Evolutionary conservation across 1,140 invertebrate species (phyloP).

Genomic region (Bombus waltoni): DNA sequence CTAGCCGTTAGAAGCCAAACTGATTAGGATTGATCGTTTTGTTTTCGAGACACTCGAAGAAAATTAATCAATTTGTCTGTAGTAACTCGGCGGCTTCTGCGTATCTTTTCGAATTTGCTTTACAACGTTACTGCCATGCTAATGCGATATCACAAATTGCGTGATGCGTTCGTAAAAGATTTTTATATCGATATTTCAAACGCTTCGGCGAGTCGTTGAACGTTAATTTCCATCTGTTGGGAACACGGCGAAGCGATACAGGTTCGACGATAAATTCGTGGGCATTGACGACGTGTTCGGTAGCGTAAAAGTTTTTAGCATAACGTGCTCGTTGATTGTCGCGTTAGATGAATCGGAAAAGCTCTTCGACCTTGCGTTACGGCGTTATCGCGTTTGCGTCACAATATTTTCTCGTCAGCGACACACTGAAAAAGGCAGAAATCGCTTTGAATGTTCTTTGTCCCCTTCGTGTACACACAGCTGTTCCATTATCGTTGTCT

Average conservation of each 20-base stretch:
- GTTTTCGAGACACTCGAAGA: no score
- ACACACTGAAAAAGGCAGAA: slow-evolving; percentile 42
- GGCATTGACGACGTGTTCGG: background rate
- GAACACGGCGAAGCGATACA: background rate
- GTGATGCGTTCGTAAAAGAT: background rate
- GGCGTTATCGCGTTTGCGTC: slow-evolving; percentile 64
- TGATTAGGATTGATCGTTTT: no score
- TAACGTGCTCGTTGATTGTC: slow-evolving; percentile 21
- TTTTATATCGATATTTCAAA: background rate
- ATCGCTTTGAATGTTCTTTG: slow-evolving; percentile 63
- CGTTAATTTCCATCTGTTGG: background rate
- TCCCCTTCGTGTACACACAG: slow-evolving; percentile 44
- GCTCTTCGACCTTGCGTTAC: slow-evolving; percentile 53
- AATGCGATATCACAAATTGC: background rate
- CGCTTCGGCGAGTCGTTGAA: background rate
- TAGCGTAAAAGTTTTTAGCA: slow-evolving; percentile 34
- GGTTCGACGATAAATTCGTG: background rate
- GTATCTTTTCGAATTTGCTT: no score
- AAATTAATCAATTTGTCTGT: no score
- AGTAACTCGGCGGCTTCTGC: no score
- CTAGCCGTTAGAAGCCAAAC: no score
- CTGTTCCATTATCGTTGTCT: slow-evolving; percentile 43
- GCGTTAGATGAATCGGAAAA: slow-evolving; percentile 64
- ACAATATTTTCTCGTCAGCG: slow-evolving; percentile 62
- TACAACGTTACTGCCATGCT: no score